Base-by-base conservation (phyloP, 1,140 invertebrate genomes). In the Epicauta chinensis region DNA sequence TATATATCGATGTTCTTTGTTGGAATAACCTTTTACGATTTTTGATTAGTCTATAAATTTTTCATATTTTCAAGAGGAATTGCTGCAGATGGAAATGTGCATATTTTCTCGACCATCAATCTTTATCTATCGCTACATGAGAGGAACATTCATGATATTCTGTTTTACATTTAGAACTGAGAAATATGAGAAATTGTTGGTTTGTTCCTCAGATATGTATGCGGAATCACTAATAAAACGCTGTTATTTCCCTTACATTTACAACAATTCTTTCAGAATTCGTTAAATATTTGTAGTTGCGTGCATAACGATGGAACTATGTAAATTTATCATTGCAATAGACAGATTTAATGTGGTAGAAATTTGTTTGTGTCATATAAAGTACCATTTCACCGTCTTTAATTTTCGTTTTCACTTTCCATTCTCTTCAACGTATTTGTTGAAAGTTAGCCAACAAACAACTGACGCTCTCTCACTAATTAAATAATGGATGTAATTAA, bases 31-130 rank as follows among this genome's bases (percentile, higher is more conserved):
- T 12, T 11, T 49, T 55, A 49, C 53, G 53, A 55, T 55, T 55
- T 55, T 47, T 55, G 53, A 55, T 55, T 45, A 49, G 48, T 42
- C 46, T 29, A 55, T 55, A 47, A 39, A 55, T 55, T 42, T 55
- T 55, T 55, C 53, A 55, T 55, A 55, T 44, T 49, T 49, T 49
- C 39, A 55, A 44, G 41, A 37, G 39, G 34, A 49, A 55, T 44
- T 44, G 45, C 16, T 34, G 12, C 32, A 34, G 32, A 11, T 10
- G 10, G 10, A 11, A 34, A n/a, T n/a, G 32, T 34, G 32, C 23
- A 34, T 34, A 34, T 12, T n/a, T n/a, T 5, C 10, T 5, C 29
- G 10, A 34, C 32, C 11, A 11, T 34, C 12, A 34, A n/a, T 34
- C 32, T 11, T 34, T 4, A 34, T 34, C 10, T 11, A n/a, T 12